These are phyloP conservation scores for Dreissena rostriformis DNA, from an alignment of 1,140 invertebrate genomes.

Conservation along the genomic window DNA sequence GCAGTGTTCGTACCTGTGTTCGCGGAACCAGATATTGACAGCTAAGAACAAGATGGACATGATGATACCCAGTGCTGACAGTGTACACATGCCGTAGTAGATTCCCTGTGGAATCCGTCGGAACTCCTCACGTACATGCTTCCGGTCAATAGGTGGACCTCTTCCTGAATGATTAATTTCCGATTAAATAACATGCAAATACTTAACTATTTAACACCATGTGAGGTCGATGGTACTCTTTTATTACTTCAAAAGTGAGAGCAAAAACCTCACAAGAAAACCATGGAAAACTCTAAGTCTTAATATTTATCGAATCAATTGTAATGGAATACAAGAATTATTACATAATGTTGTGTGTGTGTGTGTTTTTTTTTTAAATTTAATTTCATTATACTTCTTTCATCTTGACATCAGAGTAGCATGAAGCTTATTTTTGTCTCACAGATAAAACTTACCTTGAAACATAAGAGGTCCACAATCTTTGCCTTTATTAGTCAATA, in stretches of 20 bases:
- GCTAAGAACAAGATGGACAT: constrained; percentile 96
- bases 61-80: constrained; percentile 94
- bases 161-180: constrained; percentile 80
- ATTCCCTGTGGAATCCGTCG: constrained; percentile 85
- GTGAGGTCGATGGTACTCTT: not conserved
- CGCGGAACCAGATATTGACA: constrained; percentile 97
- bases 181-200: not conserved
- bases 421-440: too few relatives aligned
- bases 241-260: not conserved
- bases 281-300: not conserved
- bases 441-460: constrained; percentile 38
- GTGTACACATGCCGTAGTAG: constrained; percentile 88
- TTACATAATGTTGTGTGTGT: too few relatives aligned
- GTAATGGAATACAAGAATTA: too few relatives aligned
- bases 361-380: too few relatives aligned
- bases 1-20: constrained; percentile 91
- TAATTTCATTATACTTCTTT: too few relatives aligned
- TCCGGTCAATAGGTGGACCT: constrained; percentile 94
- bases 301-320: not conserved
- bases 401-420: too few relatives aligned
- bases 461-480: constrained; percentile 37
- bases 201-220: not conserved
- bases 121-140: constrained; percentile 90
- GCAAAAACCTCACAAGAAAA: not conserved
- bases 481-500: constrained; percentile 43